Conservation (phyloP, 2,797 vertebrate genomes). For the Diglossa cyanea region DNA sequence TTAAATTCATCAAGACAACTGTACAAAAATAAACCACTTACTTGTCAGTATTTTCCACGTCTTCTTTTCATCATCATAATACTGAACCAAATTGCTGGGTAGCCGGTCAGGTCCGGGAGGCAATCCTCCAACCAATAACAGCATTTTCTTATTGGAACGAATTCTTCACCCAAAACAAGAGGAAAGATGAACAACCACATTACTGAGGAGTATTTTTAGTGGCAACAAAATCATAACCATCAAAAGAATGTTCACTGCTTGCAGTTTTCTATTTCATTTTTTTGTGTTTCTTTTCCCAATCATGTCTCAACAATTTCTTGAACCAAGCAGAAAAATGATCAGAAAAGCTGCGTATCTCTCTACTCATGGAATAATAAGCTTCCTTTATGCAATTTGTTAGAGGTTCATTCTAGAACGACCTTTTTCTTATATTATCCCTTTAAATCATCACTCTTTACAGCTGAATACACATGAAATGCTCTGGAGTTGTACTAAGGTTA, state of each 20-base stretch:
- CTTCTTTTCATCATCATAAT: conserved; percentile 99
- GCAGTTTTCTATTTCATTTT: conserved; percentile 77
- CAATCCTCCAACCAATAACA: conserved; percentile 96
- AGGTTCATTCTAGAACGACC: conserved; percentile 84
- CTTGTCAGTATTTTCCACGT: conserved; percentile 99
- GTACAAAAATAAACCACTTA: conserved; percentile 81
- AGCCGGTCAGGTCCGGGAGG: conserved; percentile 98
- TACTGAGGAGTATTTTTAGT: conserved; percentile 74
- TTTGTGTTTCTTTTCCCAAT: conserved; percentile 76
- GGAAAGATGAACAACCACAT: conserved; percentile 80
- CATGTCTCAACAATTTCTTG: conserved; percentile 78
- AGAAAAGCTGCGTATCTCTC: conserved; percentile 75
- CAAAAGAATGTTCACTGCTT: conserved; percentile 76
- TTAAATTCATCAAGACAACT: conserved; percentile 73
- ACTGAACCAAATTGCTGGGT: conserved; percentile 99
- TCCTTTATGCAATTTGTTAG: conserved; percentile 84
- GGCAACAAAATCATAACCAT: conserved; percentile 77
- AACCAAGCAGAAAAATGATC: conserved; percentile 80
- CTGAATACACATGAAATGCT: conserved; percentile 84
- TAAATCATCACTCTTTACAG: conserved; percentile 87
- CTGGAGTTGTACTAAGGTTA: conserved; percentile 85
- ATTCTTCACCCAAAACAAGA: conserved; percentile 91
- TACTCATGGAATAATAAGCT: conserved; percentile 80
- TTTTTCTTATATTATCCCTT: conserved; percentile 85
- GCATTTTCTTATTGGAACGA: conserved; percentile 98